A percentile compares a stretch with the other conserved stretches of the same genome.
These are phyloP conservation scores for Phylloscopus whistleri DNA, from an alignment of 2,113 vertebrate species.

Conservation along the genomic window DNA sequence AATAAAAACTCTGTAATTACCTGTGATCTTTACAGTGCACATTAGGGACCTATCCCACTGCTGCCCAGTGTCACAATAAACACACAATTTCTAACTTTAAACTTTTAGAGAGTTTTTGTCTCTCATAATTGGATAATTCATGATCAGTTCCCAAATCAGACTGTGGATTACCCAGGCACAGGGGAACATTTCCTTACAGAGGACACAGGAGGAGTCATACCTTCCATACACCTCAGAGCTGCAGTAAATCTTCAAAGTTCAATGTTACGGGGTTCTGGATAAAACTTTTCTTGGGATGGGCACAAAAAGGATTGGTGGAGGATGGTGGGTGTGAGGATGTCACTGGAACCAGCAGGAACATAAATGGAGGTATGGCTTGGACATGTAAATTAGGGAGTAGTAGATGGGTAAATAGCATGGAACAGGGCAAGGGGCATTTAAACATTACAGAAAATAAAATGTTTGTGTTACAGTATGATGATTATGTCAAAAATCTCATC, in stretches of 20 bases:
- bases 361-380: not conserved
- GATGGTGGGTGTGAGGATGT: not conserved
- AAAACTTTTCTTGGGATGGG: accelerated
- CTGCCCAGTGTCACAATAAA: too few relatives aligned
- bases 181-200: not conserved
- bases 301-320: not conserved
- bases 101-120: too few relatives aligned
- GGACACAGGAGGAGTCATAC: not conserved
- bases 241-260: not conserved
- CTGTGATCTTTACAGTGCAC: too few relatives aligned
- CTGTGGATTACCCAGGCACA: not conserved
- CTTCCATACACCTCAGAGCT: not conserved
- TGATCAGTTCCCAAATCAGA: not conserved
- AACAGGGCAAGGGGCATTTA: not conserved
- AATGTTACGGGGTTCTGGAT: not conserved
- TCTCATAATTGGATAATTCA: too few relatives aligned
- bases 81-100: too few relatives aligned
- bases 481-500: not conserved
- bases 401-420: not conserved
- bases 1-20: too few relatives aligned
- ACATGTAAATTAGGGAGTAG: not conserved
- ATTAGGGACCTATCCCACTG: too few relatives aligned
- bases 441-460: not conserved
- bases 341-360: not conserved
- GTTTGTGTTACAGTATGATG: not conserved